Evolutionary conservation across 2,113 vertebrate species (phyloP).

Genomic region (Halichoeres trimaculatus): DNA sequence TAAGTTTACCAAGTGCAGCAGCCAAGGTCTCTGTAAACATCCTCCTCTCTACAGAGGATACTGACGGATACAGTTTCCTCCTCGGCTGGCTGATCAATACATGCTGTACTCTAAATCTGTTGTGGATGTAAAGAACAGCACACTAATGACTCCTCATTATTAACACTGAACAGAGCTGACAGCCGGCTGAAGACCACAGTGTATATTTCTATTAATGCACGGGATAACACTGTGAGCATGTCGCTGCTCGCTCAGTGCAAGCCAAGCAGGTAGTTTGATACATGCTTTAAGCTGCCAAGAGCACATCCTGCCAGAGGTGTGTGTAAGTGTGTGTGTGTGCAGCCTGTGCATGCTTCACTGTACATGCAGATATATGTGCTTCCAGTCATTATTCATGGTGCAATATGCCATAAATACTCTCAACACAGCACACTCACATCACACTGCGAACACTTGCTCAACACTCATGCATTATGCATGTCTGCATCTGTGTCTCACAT

Average conservation of each 20-base stretch:
- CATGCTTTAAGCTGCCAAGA: conserved; percentile 29
- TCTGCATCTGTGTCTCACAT: conserved; percentile 67
- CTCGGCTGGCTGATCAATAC: conserved; percentile 50
- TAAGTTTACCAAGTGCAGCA: conserved; percentile 61
- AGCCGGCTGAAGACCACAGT: conserved; percentile 6
- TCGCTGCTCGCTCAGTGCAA: conserved; percentile 35
- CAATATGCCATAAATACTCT: conserved; percentile 74
- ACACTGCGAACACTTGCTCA: conserved; percentile 70
- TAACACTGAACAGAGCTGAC: conserved; percentile 17
- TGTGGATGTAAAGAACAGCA: conserved; percentile 36
- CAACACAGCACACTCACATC: conserved; percentile 54
- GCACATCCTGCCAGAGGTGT: conserved; percentile 18
- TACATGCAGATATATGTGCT: conserved; percentile 50
- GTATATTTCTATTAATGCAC: conserved; percentile 37
- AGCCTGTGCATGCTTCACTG: conserved; percentile 4
- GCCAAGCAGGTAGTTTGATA: conserved; percentile 30
- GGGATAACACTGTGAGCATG: conserved; percentile 32
- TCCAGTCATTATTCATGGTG: conserved; percentile 57
- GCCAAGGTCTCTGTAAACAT: conserved; percentile 54
- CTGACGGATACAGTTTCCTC: conserved; percentile 26
- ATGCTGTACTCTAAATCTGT: conserved; percentile 28
- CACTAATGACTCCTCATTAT: conserved; percentile 20
- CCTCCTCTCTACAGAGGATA: conserved; percentile 20
- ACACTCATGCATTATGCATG: conserved; percentile 77
- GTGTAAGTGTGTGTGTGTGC: conserved; percentile 3